Base-by-base conservation (phyloP, 1,140 invertebrate species). In the Xylocopa sonorina region DNA sequence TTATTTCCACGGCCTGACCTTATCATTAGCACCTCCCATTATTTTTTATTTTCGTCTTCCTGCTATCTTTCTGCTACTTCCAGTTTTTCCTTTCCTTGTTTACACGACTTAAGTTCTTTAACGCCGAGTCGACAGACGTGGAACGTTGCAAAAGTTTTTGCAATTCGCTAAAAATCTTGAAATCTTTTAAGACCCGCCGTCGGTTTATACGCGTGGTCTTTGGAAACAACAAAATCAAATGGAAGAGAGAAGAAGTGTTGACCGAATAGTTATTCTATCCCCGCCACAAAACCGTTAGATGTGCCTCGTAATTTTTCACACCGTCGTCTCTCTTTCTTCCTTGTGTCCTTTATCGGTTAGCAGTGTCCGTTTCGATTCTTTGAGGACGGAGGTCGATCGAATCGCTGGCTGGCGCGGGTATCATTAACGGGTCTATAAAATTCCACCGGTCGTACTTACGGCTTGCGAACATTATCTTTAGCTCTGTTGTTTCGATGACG, bases 401-500 rank as follows among this genome's bases (percentile, higher is more conserved):
- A 85, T 86, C 83, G 76, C 10, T 48, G 43, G 6, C 27, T 72
- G 34, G 27, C 38, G 29, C 57, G 57, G 16, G 64, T 74, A 79
- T 79, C 80, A 82, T 86, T 80, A 85, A 85, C 72, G 41, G n/a
- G 62, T 80, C 76, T 73, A 73, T 73, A 82, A 86, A 82, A 85
- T 77, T 84, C 78, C 63, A 50, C n/a, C 55, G 41, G 27, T 68
- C 67, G 53, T 60, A 34, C 21, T 81, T 60, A 46, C 64, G 27
- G 46, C 53, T 82, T 64, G 41, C 32, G 29, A 24, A 29, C 69
- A 50, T 64, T 32, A 51, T 50, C 53, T 51, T 27, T 21, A 14
- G 6, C 14, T 43, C n/a, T 18, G 29, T 24, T 14, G 14, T 75
- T 43, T 53, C 24, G 38, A n/a, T 67, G 27, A 66, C 58, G 50